Base-by-base conservation (phyloP, 2,888 invertebrate species). In the Diogma glabrata region DNA sequence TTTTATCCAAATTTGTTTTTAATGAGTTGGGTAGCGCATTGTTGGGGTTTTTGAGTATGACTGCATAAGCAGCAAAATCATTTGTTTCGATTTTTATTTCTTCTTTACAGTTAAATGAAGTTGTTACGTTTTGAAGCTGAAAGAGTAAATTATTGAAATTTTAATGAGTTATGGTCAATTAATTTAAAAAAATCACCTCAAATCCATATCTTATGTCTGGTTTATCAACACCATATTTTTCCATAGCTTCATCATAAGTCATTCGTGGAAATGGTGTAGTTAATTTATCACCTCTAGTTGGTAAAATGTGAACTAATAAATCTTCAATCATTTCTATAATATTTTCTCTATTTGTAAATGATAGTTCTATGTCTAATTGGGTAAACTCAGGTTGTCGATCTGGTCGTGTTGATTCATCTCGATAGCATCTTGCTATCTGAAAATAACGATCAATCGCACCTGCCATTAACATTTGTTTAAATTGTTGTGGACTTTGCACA, bases 371-470 rank as follows among this genome's bases (percentile, higher is more conserved):
- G 72, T 99, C 99, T 47, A 99, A 72, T 74, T 96, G 97, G 4
- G 97, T 97, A 64, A 99, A 99, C 72, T 99, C 99, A 3, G 97
- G 97, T 64, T 99, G 99, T 56, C 97, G 75, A 64, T 96, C 93
- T 0, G 87, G 80, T 57, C 87, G 79, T 1, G 87, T 80, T 1
- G 82, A 80, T 73, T 99, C 99, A 72, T 99, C 96, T 56, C 99
- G 64, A 60, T 71, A 79, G 58, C 79, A 79, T 55, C 79, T 71
- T 1, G 79, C 79, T 43, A 79, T 63, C 68, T 79, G 79, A 57
- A 79, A 79, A 60, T 79, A 81, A 57, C 93, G 78, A 67, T 99
- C 99, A 50, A 97, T 75, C 1, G 88, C 92, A 19, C 96, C 97
- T 8, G 90, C 82, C 97, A 99, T 99, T 47, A 99, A 71, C 75